A percentile compares a stretch with the other conserved stretches of the same genome.
Conservation (phyloP, 2,888 invertebrate genomes). For the Drosophila mimetica region DNA sequence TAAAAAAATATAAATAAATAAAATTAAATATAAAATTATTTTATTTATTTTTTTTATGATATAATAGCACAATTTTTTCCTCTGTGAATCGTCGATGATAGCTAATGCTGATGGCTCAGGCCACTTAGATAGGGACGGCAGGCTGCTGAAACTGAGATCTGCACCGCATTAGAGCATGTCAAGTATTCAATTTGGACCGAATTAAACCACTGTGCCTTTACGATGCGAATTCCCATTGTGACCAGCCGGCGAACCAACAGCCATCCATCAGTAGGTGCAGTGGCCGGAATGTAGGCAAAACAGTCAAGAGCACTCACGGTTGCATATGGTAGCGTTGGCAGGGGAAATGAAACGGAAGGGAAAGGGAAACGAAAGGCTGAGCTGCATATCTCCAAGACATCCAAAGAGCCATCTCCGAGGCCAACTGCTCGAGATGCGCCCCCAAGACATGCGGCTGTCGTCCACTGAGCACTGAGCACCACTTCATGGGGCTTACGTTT, state of each 20-base stretch:
- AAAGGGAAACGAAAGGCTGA: conserved; percentile 12
- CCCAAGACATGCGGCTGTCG: conserved; percentile 34
- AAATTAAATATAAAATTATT: too few relatives aligned
- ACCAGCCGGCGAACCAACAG: conserved; percentile 17
- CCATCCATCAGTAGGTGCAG: conserved; percentile 20
- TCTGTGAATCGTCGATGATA: conserved; percentile 39
- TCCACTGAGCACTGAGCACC: conserved; percentile 37
- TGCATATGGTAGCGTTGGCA: conserved; percentile 42
- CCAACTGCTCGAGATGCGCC: conserved; percentile 45
- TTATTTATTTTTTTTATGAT: too few relatives aligned
- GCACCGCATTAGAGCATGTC: conserved; percentile 41
- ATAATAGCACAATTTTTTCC: background rate
- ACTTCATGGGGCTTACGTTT: conserved; percentile 33
- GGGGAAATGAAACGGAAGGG: conserved; percentile 8
- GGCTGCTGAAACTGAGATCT: conserved; percentile 30
- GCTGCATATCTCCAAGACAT: conserved; percentile 39
- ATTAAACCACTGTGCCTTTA: conserved; percentile 54
- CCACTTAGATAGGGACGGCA: conserved; percentile 6
- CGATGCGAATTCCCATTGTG: conserved; percentile 45
- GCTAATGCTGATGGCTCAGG: conserved; percentile 13
- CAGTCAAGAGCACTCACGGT: conserved; percentile 57
- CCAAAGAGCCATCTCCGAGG: conserved; percentile 53
- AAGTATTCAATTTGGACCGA: conserved; percentile 42
- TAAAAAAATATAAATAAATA: too few relatives aligned
- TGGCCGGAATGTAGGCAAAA: conserved; percentile 29